Base-by-base conservation (phyloP, 2,797 vertebrate genomes). In the Pipistrellus kuhlii region DNA sequence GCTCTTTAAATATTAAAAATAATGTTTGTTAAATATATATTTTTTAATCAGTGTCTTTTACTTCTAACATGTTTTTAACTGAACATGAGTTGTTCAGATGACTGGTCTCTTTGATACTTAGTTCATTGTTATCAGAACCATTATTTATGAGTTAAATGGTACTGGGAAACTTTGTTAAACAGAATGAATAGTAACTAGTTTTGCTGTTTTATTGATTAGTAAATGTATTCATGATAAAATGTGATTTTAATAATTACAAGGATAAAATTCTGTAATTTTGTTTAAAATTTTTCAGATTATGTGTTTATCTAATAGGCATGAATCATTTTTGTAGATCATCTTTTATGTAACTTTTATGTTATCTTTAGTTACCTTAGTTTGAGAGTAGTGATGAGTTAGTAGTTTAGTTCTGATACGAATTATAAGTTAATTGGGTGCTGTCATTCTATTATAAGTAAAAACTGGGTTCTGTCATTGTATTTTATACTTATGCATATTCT, bases 401-500 rank as follows among this genome's bases (percentile, higher is more conserved):
- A 18, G n/a, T 87, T 72, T 89, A 75, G 48, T 90, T 95, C 89
- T 88, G 4, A 35, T 90, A 17, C 3, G 1, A 93, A 81, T 89
- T 92, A 71, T 83, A 85, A 77, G 75, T 55, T 77, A 55, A 55
- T 55, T 83, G 20, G 32, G 25, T 85, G 85, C 59, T 84, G 68
- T 95, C 30, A 83, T 91, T 92, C 1, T 94, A 82, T 94, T 96
- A 25, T 77, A 77, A 38, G n/a, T 77, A 77, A 77, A 73, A 88
- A 83, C 15, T 88, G 23, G 38, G 14, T 93, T 90, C 41, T 84
- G 72, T 95, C 38, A 80, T 93, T 92, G 2, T 94, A 85, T 94
- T 96, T 76, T 93, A 88, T 97, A 73, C 71, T 95, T 23, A 0
- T 94, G 77, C 53, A 93, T 82, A 4, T 96, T 85, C 97, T 97